phyloP scores from a whole-genome alignment of 2,797 vertebrate species.

The Myiotriccus ornatus region DNA sequence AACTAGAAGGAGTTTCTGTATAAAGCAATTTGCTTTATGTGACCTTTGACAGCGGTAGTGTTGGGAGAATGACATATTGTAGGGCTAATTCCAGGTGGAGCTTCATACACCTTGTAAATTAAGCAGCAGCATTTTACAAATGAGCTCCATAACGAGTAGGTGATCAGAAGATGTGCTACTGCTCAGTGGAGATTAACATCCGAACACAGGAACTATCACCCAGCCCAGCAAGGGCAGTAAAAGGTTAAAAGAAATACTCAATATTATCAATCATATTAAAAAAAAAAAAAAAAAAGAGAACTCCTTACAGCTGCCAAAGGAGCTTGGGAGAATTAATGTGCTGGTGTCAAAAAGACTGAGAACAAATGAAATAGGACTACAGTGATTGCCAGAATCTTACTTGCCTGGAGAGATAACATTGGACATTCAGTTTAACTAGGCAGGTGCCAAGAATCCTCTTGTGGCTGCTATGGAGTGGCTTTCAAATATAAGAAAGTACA shows the following conservation, averaged over 20 bases:
- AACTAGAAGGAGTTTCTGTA: not conserved
- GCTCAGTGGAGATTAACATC: not conserved
- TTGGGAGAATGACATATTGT: not conserved
- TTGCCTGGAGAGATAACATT: slow-evolving; percentile 29
- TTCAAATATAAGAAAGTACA: not conserved
- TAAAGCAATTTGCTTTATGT: not conserved
- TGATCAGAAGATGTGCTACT: not conserved
- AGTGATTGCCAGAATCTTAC: slow-evolving; percentile 23
- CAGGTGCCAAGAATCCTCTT: slow-evolving; percentile 13
- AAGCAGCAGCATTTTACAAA: slow-evolving; percentile 10
- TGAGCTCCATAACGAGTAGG: not conserved
- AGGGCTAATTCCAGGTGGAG: not conserved
- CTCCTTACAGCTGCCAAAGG: slow-evolving; percentile 28
- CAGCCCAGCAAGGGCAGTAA: not conserved
- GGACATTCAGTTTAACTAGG: slow-evolving; percentile 13
- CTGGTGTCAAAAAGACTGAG: slow-evolving; percentile 48
- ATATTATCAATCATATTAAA: slow-evolving; percentile 43
- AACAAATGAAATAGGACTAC: slow-evolving; percentile 14
- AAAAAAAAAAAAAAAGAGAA: not conserved
- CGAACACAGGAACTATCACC: not conserved
- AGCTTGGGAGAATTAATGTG: slow-evolving; percentile 31
- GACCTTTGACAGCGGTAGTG: not conserved
- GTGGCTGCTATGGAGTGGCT: not conserved
- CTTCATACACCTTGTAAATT: not conserved
- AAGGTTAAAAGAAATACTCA: slow-evolving; percentile 39